phyloP scores from a whole-genome alignment of 2,888 invertebrate species.

The Tachina fera region DNA sequence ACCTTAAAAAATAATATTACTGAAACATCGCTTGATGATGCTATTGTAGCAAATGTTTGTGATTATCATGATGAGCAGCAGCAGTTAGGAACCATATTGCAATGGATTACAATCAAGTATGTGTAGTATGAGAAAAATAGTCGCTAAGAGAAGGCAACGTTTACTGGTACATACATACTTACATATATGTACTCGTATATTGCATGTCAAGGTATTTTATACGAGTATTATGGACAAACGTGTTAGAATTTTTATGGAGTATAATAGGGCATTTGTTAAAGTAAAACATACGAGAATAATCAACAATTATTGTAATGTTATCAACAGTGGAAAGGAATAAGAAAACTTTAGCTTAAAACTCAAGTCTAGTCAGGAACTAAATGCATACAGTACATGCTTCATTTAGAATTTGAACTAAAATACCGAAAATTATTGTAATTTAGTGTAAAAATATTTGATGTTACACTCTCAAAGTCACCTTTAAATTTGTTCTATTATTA shows the following conservation, averaged over 20 bases:
- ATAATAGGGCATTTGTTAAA: constrained; percentile 10
- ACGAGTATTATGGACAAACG: constrained; percentile 3
- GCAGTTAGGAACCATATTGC: not conserved
- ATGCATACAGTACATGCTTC: too few species aligned
- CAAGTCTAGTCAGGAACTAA: too few species aligned
- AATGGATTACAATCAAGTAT: not conserved
- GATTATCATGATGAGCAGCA: constrained; percentile 23
- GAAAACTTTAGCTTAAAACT: too few species aligned
- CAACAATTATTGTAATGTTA: constrained; percentile 15
- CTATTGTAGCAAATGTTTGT: constrained; percentile 31
- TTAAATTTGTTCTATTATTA: too few species aligned
- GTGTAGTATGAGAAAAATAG: not conserved
- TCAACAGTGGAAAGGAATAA: too few species aligned
- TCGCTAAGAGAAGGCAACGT: not conserved
- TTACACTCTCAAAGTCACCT: too few species aligned
- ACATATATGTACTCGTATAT: too few species aligned
- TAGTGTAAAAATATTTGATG: too few species aligned
- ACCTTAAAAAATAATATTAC: constrained; percentile 49
- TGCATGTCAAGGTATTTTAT: constrained; percentile 44
- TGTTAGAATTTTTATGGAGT: constrained; percentile 25
- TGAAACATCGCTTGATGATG: constrained; percentile 44
- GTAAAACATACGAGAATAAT: constrained; percentile 13
- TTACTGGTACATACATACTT: constrained; percentile 8
- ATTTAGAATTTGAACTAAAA: too few species aligned
- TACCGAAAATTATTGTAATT: too few species aligned